These are phyloP conservation scores for Trichopoda pennipes DNA, from an alignment of 2,888 invertebrate species.

Conservation along the genomic window DNA sequence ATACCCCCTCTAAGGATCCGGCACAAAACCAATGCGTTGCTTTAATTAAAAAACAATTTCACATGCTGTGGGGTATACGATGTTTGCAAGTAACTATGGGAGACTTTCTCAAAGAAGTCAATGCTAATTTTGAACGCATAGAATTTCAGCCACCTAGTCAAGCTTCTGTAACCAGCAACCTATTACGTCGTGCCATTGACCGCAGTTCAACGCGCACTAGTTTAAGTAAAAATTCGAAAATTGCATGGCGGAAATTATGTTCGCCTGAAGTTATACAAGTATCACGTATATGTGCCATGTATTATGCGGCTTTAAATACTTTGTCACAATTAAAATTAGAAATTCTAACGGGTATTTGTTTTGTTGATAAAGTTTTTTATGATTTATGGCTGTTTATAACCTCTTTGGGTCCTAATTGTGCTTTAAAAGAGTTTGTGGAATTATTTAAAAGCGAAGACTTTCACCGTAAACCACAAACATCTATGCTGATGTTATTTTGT, in stretches of 20 bases:
- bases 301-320: constrained; percentile 93
- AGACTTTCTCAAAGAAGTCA: constrained; percentile 78
- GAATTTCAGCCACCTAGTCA: constrained; percentile 79
- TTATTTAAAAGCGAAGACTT: constrained; percentile 90
- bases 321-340: constrained; percentile 94
- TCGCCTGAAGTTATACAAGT: constrained; percentile 91
- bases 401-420: constrained; percentile 93
- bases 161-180: constrained; percentile 80
- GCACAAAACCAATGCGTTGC: constrained; percentile 80
- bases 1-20: constrained; percentile 85
- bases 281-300: constrained; percentile 93
- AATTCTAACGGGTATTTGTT: constrained; percentile 91
- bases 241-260: constrained; percentile 85
- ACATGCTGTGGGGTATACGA: constrained; percentile 82
- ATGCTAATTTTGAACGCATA: constrained; percentile 78
- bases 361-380: constrained; percentile 93
- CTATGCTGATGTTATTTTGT: constrained; percentile 94
- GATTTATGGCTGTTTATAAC: constrained; percentile 95
- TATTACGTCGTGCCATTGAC: constrained; percentile 84
- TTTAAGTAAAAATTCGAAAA: constrained; percentile 84
- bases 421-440: constrained; percentile 93
- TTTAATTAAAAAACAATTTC: constrained; percentile 82
- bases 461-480: constrained; percentile 91
- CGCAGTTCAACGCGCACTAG: constrained; percentile 82
- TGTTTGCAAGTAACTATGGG: constrained; percentile 84